Evolutionary conservation across 2,797 vertebrate genomes (phyloP), one percentile per base, ranked within the genome.

Genomic region (Australoheros facetus): DNA sequence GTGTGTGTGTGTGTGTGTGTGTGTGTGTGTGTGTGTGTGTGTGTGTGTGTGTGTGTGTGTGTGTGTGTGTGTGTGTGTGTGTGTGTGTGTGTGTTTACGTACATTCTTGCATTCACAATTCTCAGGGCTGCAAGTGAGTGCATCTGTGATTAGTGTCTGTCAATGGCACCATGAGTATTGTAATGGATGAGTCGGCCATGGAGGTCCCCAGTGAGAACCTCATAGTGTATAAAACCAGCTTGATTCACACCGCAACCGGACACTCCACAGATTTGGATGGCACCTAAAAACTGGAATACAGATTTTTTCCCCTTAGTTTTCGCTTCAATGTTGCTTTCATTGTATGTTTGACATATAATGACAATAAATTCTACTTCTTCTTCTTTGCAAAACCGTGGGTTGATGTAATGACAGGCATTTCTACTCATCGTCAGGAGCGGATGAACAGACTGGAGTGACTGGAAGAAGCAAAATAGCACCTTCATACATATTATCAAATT

Each of bases 121-220:
- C 71, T 78, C 71, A 3, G 56, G 78, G 66, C 5, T 1, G 78
- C 54, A 45, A 70, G 71, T 13, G 64, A 17, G 42, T 81, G 79
- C 81, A 80, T 86, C 81, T 87, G 84, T 89, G 83, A 93, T 93
- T 87, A 87, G 74, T 90, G 85, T 83, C 69, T 92, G 93, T 94
- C 93, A 93, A 21, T 39, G 79, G 76, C 80, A 64, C 72, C 66
- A 48, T 80, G 87, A 80, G 78, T 83, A 89, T 92, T 90, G 84
- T 94, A 94, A 94, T 95, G 92, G 94, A 95, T 94, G 93, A 92
- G 94, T 74, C 57, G 54, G 30, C 77, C 66, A 34, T 76, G 45
- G 71, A 66, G 59, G 91, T 94, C 93, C 91, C 92, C 71, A 78
- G 93, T 91, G 93, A 93, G 85, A 26, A n/a, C 13, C 75, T 72